These are phyloP conservation scores for Tachuris rubrigastra DNA, from an alignment of 2,113 vertebrate genomes.

Conservation along the genomic window DNA sequence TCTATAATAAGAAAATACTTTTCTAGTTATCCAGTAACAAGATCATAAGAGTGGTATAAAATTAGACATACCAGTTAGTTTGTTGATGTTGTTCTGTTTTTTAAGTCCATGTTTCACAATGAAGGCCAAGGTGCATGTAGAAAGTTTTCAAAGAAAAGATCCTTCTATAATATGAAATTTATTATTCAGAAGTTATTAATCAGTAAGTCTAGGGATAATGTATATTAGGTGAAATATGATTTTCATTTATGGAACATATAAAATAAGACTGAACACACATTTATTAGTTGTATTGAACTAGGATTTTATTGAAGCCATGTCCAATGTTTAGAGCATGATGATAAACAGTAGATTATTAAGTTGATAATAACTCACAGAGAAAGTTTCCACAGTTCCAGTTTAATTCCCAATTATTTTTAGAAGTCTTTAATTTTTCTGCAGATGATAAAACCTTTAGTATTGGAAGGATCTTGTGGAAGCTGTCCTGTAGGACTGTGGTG, in stretches of 20 bases:
- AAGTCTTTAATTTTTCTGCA: not conserved
- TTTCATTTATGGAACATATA: not conserved
- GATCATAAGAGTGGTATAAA: not conserved
- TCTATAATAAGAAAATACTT: slow-evolving; percentile 9
- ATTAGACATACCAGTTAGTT: not conserved
- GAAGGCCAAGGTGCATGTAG: not conserved
- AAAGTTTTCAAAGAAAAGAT: not conserved
- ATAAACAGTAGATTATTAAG: not conserved
- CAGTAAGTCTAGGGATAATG: not conserved
- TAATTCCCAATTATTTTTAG: not conserved
- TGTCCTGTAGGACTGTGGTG: not conserved
- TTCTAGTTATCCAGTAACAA: not conserved
- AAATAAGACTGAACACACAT: not conserved
- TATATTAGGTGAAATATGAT: not conserved
- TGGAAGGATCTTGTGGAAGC: not conserved
- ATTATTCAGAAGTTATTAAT: not conserved
- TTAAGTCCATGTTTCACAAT: not conserved
- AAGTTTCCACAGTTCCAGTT: not conserved
- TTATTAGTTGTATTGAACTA: not conserved
- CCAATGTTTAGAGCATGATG: not conserved
- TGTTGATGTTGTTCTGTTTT: not conserved
- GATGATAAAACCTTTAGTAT: not conserved
- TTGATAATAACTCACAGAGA: not conserved
- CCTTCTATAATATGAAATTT: not conserved
- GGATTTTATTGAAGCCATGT: not conserved